Conservation (phyloP, 2,797 vertebrate genomes). For the Ctenosaura bakeri region DNA sequence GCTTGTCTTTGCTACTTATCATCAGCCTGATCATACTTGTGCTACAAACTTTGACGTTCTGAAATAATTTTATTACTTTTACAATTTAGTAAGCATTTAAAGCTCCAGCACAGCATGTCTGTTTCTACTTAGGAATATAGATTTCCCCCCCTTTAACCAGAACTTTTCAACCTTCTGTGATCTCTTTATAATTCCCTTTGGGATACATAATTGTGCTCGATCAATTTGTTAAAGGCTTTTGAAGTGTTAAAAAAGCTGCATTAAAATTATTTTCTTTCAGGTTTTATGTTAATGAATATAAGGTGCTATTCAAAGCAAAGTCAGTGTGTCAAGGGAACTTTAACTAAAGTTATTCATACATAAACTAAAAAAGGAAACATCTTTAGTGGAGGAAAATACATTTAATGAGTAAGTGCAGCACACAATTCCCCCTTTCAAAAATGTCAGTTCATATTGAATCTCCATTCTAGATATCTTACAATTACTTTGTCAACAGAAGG, state of each 20-base stretch:
- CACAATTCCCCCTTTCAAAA: constrained; percentile 89
- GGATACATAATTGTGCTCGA: constrained; percentile 86
- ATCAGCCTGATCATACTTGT: neutral
- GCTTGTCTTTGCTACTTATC: constrained; percentile 53
- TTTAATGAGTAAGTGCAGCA: constrained; percentile 87
- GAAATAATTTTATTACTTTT: constrained; percentile 71
- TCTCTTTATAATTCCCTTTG: constrained; percentile 85
- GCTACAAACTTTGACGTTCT: constrained; percentile 53
- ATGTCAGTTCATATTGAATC: constrained; percentile 87
- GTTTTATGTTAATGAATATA: constrained; percentile 89
- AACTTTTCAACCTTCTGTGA: constrained; percentile 87
- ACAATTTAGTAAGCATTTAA: constrained; percentile 67
- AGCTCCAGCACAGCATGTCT: constrained; percentile 73
- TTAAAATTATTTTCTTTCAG: constrained; percentile 89
- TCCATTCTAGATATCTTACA: constrained; percentile 87
- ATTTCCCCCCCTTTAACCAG: constrained; percentile 70
- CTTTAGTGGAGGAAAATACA: constrained; percentile 86
- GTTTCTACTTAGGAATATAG: constrained; percentile 75
- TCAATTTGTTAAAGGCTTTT: constrained; percentile 88
- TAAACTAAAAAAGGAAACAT: constrained; percentile 88
- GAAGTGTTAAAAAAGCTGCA: constrained; percentile 87
- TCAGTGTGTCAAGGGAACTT: constrained; percentile 87
- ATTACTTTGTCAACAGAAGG: constrained; percentile 89
- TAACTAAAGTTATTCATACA: constrained; percentile 87
- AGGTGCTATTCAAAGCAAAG: constrained; percentile 86